Base-by-base conservation (phyloP, 2,888 invertebrate genomes). In the Drosophila falleni region DNA sequence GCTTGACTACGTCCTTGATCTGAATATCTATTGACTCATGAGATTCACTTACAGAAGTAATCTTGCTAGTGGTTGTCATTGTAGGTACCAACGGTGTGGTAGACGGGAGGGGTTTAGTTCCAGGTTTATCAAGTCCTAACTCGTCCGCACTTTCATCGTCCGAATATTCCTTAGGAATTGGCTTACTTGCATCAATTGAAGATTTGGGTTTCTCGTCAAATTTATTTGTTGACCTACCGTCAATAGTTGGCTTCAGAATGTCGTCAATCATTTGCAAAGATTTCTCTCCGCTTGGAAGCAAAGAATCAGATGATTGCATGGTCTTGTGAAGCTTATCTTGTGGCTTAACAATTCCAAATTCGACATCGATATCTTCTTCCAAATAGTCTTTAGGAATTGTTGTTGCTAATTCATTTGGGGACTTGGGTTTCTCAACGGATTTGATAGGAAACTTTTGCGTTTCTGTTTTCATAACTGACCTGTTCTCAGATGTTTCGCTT, bases 381-480 rank as follows among this genome's bases (percentile, higher is more conserved):
- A 33, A 60, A 46, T 49, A 65, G 8, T 60, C 47, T 42, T 33
- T 47, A 15, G 15, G 0, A 29, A 47, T 13, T 26, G 29, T 26
- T 8, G 1, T 46, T 2, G 26, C 2, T 26, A 11, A 42, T 11
- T 19, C 29, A 19, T 29, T 29, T 29, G 26, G 46, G 29, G 46
- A 19, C 19, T 19, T 19, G 19, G 19, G 19, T 19, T 19, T 19
- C 19, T 19, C 19, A 19, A 19, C 19, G 19, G 19, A 19, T 19
- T 19, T 19, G 19, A 19, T 19, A 19, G 87, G 73, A 58, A 83
- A 86, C n/a, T 65, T 80, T 0, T 0, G 23, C 0, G 29, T 15
- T 4, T 60, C 53, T 2, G 0, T 16, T 35, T 35, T n/a, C 1
- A 2, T 44, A n/a, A 1, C 19, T 11, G 8, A 10, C 5, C 6